A percentile compares a stretch with the other conserved stretches of the same genome.
Conservation (phyloP, 2,113 vertebrate genomes). For the Pristiophorus japonicus region DNA sequence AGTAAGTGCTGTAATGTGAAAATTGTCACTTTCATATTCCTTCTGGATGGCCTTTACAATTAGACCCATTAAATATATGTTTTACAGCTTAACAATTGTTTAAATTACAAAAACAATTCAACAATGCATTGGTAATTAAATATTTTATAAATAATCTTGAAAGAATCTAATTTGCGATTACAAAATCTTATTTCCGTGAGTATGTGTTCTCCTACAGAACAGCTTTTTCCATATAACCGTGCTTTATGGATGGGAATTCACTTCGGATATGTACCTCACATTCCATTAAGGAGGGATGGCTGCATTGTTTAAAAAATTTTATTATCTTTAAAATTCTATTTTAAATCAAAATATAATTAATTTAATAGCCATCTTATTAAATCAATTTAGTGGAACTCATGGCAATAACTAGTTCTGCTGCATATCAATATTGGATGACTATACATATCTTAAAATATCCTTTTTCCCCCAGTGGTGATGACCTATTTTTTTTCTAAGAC, state of each 20-base stretch:
- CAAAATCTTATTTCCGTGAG: background rate
- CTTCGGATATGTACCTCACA: background rate
- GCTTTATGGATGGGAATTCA: background rate
- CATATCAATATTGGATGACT: background rate
- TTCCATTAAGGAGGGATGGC: background rate
- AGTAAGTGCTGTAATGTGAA: background rate
- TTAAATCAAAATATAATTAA: background rate
- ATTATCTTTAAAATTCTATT: background rate
- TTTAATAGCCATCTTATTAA: background rate
- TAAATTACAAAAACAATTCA: background rate
- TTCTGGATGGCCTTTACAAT: background rate
- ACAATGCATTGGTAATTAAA: background rate
- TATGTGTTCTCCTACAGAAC: background rate
- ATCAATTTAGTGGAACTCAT: background rate
- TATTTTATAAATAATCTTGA: background rate
- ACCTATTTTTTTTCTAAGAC: no score
- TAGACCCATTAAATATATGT: background rate
- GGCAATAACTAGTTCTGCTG: background rate
- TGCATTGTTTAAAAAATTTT: background rate
- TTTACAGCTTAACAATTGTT: background rate
- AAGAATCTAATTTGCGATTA: background rate
- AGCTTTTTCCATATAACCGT: background rate
- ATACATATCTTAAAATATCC: background rate
- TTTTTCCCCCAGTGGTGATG: no score
- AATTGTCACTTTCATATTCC: background rate